Percentiles rank a stretch among this genome's conserved stretches.
Conservation (phyloP, 2,113 vertebrate species). For the Osmerus eperlanus region DNA sequence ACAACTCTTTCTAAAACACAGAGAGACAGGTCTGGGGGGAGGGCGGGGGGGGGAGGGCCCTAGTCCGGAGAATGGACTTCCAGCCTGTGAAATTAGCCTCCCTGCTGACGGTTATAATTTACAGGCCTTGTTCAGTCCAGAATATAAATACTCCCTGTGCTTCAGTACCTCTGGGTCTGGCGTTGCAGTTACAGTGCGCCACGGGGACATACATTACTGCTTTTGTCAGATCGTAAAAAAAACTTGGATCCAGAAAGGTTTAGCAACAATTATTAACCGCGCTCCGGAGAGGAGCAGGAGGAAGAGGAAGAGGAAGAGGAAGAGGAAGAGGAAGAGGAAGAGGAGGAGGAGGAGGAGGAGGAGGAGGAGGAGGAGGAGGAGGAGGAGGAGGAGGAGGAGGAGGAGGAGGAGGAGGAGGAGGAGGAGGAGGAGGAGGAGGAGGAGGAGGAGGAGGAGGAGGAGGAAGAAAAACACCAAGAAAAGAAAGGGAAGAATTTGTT, state of each 20-base stretch:
- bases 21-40: background rate
- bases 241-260: constrained; percentile 39
- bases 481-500: background rate
- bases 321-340: background rate
- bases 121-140: constrained; percentile 45
- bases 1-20: constrained; percentile 14
- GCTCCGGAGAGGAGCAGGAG: constrained; percentile 10
- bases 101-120: constrained; percentile 38
- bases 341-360: background rate
- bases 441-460: background rate
- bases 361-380: background rate
- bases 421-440: too few relatives aligned
- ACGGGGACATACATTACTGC: constrained; percentile 51
- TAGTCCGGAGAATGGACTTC: constrained; percentile 35
- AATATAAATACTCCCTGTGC: constrained; percentile 53
- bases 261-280: constrained; percentile 44
- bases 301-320: background rate
- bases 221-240: constrained; percentile 56
- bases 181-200: constrained; percentile 30
- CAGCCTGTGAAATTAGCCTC: constrained; percentile 52
- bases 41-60: constrained; percentile 13
- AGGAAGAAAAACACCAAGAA: too few relatives aligned
- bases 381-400: background rate
- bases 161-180: constrained; percentile 42
- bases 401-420: too few relatives aligned